A percentile compares a stretch with the other conserved stretches of the same genome.
phyloP scores from a whole-genome alignment of 2,888 invertebrate species.

The Sinodicranocentrus sp. region DNA sequence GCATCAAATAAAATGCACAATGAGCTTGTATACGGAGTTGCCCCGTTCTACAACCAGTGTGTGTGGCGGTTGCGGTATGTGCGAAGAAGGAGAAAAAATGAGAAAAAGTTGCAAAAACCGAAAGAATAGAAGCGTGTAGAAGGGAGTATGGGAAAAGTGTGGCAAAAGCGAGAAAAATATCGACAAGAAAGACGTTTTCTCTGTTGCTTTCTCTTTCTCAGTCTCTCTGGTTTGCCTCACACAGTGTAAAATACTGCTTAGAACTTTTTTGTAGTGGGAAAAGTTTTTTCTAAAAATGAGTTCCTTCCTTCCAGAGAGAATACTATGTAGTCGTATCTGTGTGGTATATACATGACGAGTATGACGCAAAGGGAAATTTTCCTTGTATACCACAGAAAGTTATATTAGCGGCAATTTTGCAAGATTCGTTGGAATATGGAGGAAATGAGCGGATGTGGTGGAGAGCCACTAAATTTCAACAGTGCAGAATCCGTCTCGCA shows the following conservation, averaged over 20 bases:
- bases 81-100: constrained; percentile 8
- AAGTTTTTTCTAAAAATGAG: constrained; percentile 14
- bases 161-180: constrained; percentile 37
- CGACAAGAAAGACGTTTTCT: constrained; percentile 27
- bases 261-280: constrained; percentile 27
- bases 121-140: background rate
- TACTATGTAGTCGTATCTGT: no score
- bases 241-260: constrained; percentile 19
- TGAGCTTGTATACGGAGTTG: constrained; percentile 14
- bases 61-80: constrained; percentile 14
- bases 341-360: no score
- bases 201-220: constrained; percentile 18
- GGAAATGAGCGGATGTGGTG: constrained; percentile 47
- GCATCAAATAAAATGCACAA: constrained; percentile 67
- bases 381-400: no score
- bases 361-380: no score
- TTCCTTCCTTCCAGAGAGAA: background rate
- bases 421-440: background rate
- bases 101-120: constrained; percentile 32
- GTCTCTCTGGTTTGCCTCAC: constrained; percentile 10
- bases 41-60: background rate
- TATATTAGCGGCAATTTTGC: background rate
- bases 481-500: constrained; percentile 33
- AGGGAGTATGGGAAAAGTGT: constrained; percentile 17
- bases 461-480: constrained; percentile 39